Base-by-base conservation (phyloP, 92 coral and sea anemone species). In the Muricea muricata region DNA sequence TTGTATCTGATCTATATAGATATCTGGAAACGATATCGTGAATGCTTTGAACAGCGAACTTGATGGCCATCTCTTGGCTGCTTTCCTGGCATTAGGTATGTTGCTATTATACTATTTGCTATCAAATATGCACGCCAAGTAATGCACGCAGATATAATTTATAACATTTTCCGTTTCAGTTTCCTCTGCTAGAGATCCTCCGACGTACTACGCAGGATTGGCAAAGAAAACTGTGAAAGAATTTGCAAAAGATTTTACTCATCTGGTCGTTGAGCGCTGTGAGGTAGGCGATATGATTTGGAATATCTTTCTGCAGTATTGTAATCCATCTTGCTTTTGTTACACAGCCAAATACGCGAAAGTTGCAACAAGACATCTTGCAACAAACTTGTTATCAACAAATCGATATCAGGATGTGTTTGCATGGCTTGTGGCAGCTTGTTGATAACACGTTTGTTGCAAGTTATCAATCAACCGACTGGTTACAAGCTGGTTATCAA, bases 171-270 rank as follows among this genome's bases (percentile, higher is more conserved):
- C 30, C 46, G 3, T 29, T 37, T 37, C 9, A 75, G 80, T 75
- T 48, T 75, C 80, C 0, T 47, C 80, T 0, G 80, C 80, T 9
- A 24, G 80, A 47, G 25, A 75, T 14, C 80, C 80, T 23, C 65
- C 80, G 41, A 75, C 80, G 37, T 75, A 75, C 35, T 75, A 75
- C 31, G 80, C 80, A 46, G 80, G 80, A 1, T 23, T 75, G 65
- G 80, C 80, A 30, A 75, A 12, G 17, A 56, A 75, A 28, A 75
- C 66, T 9, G 80, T 75, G 18, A 75, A 48, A 24, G 80, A 75
- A 17, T 75, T 65, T 32, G 65, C 80, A 4, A 25, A 48, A 47
- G 80, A 75, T 25, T 75, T 75, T 32, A 52, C 23, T 13, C 65
- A 32, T 6, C 80, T 75, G 23, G 42, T 75, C 1, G 42, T 75